Base-by-base conservation (phyloP, 2,888 invertebrate species). In the Chromoteleia sp. region DNA sequence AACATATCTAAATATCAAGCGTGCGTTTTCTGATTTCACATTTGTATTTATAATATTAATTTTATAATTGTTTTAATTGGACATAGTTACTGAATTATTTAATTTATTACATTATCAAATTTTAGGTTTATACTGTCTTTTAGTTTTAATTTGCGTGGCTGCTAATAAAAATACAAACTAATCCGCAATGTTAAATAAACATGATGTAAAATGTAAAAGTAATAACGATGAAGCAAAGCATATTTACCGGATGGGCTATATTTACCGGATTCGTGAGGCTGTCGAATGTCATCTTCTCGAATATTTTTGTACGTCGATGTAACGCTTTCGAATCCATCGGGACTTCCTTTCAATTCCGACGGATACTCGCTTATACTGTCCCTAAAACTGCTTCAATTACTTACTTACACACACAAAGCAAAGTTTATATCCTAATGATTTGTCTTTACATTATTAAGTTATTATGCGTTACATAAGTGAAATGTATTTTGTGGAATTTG, bases 311-410 rank as follows among this genome's bases (percentile, higher is more conserved):
- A 93, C 76, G 94, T 93, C 50, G 94, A 93, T 0, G 94, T 94
- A 10, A 94, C 94, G 84, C 95, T 95, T 85, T 94, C 94, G 61
- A 93, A 94, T 83, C 94, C 94, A n/a, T 93, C 92, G 50, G 94
- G 94, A 83, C 93, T 93, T 78, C 89, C 92, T 87, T 94, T 94
- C 84, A 95, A 93, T 73, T 95, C 95, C 74, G 93, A 92, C n/a
- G 93, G 93, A 87, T 95, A 96, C 84, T 96, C 96, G 30, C 95
- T 95, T 82, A 96, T 93, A 86, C 96, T 96, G 90, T 95, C 95
- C 80, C 94, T 93, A 88, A 93, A 89, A 76, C 86, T 88, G 36
- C 19, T 58, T 63, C n/a, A 8, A 56, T 76, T 36, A 76, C 6
- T 61, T 10, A 41, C 33, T 30, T 21, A 36, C 1, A n/a, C 6